phyloP scores from a whole-genome alignment of 1,140 invertebrate genomes.

The Hestina assimilis region DNA sequence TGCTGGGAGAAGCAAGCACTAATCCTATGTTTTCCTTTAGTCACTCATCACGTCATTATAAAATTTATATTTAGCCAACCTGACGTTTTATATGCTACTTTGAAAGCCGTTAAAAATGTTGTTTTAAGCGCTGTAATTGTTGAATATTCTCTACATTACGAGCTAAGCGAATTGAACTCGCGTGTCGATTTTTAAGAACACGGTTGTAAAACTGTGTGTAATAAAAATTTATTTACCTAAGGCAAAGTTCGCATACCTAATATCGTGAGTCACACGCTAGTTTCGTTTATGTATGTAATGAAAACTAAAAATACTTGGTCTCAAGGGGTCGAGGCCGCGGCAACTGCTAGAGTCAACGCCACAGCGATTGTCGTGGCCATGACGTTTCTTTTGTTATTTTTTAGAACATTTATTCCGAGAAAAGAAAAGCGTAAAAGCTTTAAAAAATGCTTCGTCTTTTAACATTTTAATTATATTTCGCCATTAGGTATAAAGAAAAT shows the following conservation, averaged over 20 bases:
- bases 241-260: constrained; percentile 25
- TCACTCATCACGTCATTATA: no score
- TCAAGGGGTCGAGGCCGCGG: constrained; percentile 50
- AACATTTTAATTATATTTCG: no score
- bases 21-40: no score
- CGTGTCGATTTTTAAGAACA: constrained; percentile 4
- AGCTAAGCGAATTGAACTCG: no score
- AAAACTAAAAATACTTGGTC: constrained; percentile 52
- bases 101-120: no score
- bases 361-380: constrained; percentile 17
- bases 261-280: constrained; percentile 36
- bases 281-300: constrained; percentile 46
- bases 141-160: no score
- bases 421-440: not conserved
- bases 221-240: constrained; percentile 15
- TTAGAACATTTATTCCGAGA: not conserved
- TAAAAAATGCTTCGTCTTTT: no score
- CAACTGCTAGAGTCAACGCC: constrained; percentile 36
- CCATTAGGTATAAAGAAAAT: no score
- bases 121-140: no score
- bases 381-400: not conserved
- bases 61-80: no score
- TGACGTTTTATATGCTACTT: no score
- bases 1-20: no score
- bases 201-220: constrained; percentile 7